These are phyloP conservation scores for Pammene fasciana DNA, from an alignment of 2,888 invertebrate genomes.

Conservation along the genomic window DNA sequence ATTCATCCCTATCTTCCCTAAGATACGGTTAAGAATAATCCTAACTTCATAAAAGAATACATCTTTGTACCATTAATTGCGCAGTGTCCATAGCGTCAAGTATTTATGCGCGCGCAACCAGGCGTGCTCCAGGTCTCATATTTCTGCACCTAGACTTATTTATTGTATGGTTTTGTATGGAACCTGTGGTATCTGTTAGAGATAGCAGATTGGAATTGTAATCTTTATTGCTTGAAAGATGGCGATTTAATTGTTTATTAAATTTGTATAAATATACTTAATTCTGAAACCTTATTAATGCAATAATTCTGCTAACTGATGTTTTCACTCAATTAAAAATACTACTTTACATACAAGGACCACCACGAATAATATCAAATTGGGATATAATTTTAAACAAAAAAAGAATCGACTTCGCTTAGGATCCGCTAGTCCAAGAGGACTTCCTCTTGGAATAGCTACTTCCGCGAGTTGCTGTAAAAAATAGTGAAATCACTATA, in stretches of 20 bases:
- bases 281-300: too few relatives aligned
- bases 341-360: too few relatives aligned
- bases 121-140: constrained; percentile 26
- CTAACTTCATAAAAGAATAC: not conserved
- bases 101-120: constrained; percentile 15
- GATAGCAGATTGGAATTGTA: not conserved
- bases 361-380: too few relatives aligned
- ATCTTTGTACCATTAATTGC: constrained; percentile 1
- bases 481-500: too few relatives aligned
- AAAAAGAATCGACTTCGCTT: too few relatives aligned
- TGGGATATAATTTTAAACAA: too few relatives aligned
- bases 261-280: too few relatives aligned
- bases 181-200: not conserved
- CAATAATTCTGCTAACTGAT: too few relatives aligned
- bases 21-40: constrained; percentile 1
- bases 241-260: not conserved
- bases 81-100: constrained; percentile 6
- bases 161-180: constrained; percentile 44
- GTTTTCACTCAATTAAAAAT: too few relatives aligned
- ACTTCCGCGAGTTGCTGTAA: too few relatives aligned
- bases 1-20: not conserved
- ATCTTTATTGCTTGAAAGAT: not conserved
- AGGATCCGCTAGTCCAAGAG: too few relatives aligned
- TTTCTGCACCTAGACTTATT: constrained; percentile 15
- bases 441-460: too few relatives aligned